Base-by-base conservation (phyloP, 2,888 invertebrate species). In the Drosophila paranaensis region DNA sequence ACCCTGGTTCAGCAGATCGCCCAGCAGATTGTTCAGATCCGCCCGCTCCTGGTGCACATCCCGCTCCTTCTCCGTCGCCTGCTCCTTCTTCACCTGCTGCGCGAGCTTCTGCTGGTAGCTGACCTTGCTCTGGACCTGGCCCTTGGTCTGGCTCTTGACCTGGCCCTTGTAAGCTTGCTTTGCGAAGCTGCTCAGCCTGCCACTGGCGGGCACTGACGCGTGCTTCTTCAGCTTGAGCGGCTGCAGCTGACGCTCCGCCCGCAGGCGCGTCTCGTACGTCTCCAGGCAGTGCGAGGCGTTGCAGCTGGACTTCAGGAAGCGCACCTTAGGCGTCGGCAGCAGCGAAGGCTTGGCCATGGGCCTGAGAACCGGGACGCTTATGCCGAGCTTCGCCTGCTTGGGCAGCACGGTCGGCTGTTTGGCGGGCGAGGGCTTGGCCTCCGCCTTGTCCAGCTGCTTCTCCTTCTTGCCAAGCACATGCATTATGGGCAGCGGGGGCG, bases 1-100 rank as follows among this genome's bases (percentile, higher is more conserved):
- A 1, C 35, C 42, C 8, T 25, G 42, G 2, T 14, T 30, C 43
- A 74, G 13, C 11, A 73, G 51, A 74, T 73, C 74, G 9, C 60
- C 48, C 33, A 68, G 35, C 16, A 73, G 35, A 11, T 45, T 14
- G 9, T 27, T 51, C 0, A 73, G 54, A 16, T 51, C 16, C 5
- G 51, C 37, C 2, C 16, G 61, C 20, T 73, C 69, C 13, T 45
- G 37, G 0, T 16, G 10, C 0, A 20, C 27, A 27, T 4, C 6
- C 3, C 4, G 5, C 27, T 27, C 27, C 27, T 27, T 27, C 27
- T 27, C 6, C 5, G 0, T 4, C 27, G 27, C 6, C 27, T 5
- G 5, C 27, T 27, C 27, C 27, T 3, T 27, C 27, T 27, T 27
- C 5, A 27, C 3, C 27, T 27, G 27, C 27, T 33, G 16, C 6